Evolutionary conservation across 2,113 vertebrate species (phyloP), one percentile per base, ranked within the genome.

Genomic region (Chiloscyllium plagiosum): DNA sequence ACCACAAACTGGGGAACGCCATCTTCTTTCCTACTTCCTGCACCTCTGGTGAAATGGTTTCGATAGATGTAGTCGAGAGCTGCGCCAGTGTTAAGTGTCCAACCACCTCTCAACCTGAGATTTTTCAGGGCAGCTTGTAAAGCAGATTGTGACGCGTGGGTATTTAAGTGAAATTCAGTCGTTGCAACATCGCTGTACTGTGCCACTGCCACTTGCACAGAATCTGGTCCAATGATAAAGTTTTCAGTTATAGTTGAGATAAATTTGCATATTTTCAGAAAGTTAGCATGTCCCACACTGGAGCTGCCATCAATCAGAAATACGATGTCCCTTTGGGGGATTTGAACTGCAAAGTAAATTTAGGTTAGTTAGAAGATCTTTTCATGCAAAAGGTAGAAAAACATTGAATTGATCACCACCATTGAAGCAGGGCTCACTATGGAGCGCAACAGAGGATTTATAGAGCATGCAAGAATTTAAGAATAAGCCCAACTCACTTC

Each of bases 231-330:
- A 86, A 99, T 97, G 96, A 99, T 98, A 96, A 99, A 98, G 96
- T 97, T 96, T 97, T 98, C 98, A 97, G 99, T 98, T 96, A 99
- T 96, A 52, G 96, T 97, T 97, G 97, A 96, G 56, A 99, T 98
- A 97, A 99, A 99, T 97, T 99, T 98, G 96, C 97, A 98, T 96
- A 99, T 98, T 95, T 97, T 98, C 96, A 98, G 98, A 86, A 99
- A 98, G 97, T 98, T 98, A 97, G 96, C 96, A 96, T 97, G 97
- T 96, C 99, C 99, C 0, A 99, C 97, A 97, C 98, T 98, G 97
- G 96, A 96, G 78, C 99, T 99, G 97, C 99, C 99, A 97, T 99
- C 99, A 97, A 99, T 98, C 97, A 99, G 98, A 97, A 99, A 99
- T 97, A 99, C 98, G 97, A 99, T 98, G 97, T 99, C 99, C 97